phyloP scores from a whole-genome alignment of 1,140 invertebrate genomes.

The Goniozus legneri region DNA sequence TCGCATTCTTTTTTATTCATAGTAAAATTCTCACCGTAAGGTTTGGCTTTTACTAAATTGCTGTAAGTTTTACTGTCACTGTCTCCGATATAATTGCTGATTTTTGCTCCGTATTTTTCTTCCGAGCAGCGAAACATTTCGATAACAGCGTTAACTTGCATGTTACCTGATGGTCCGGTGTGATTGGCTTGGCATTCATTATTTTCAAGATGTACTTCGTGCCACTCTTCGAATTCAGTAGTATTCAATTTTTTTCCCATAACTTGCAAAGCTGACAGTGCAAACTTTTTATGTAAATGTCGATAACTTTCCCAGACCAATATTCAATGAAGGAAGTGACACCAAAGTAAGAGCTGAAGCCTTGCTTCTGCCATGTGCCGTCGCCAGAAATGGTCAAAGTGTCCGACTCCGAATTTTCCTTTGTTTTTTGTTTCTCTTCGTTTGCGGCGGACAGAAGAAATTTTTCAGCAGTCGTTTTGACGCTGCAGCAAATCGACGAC shows the following conservation, averaged over 20 bases:
- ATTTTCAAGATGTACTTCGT: too few relatives aligned
- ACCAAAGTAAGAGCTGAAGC: constrained; percentile 5
- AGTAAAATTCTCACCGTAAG: too few relatives aligned
- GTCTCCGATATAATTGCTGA: too few relatives aligned
- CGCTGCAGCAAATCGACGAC: too few relatives aligned
- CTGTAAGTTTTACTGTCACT: too few relatives aligned
- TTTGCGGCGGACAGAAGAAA: constrained; percentile 1
- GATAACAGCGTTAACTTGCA: constrained; percentile 11
- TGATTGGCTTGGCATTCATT: too few relatives aligned
- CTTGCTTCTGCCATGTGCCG: constrained; percentile 10
- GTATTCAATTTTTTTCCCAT: constrained; percentile 7
- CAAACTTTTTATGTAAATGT: constrained; percentile 1
- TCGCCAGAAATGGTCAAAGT: constrained; percentile 8
- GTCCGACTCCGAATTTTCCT: constrained; percentile 1
- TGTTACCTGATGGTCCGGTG: constrained; percentile 10
- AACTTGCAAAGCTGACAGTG: constrained; percentile 7
- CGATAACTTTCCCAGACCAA: constrained; percentile 8
- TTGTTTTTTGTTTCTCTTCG: background rate
- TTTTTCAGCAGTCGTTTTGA: constrained; percentile 2
- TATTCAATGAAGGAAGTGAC: constrained; percentile 8
- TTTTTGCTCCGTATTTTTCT: constrained; percentile 3
- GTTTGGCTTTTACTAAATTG: too few relatives aligned
- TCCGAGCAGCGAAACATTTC: constrained; percentile 10
- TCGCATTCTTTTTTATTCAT: too few relatives aligned
- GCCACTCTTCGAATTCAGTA: constrained; percentile 5